Evolutionary conservation across 2,888 invertebrate species (phyloP).

Genomic region (Drosophila nr. fundita): DNA sequence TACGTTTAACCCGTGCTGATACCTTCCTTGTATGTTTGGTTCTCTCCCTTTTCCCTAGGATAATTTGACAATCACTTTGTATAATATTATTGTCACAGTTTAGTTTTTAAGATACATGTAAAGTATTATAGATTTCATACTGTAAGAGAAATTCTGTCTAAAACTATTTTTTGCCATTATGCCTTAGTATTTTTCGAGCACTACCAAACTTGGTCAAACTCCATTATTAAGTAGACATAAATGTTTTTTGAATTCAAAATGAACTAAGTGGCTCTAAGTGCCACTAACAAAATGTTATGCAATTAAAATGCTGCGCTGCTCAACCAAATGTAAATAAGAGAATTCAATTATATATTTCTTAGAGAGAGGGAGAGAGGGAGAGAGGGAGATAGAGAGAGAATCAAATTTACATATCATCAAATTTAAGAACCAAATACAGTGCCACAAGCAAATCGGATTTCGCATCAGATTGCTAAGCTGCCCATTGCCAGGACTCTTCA

Average conservation of each 20-base stretch:
- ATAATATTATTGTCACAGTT: background rate
- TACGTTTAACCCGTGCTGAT: background rate
- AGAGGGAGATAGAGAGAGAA: conserved; percentile 5
- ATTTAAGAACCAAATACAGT: conserved; percentile 34
- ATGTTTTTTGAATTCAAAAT: background rate
- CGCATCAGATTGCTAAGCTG: conserved; percentile 7
- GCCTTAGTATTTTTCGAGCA: too few relatives aligned
- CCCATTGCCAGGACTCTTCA: conserved; percentile 28
- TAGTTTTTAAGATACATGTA: too few relatives aligned
- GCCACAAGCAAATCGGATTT: conserved; percentile 43
- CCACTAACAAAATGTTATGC: background rate
- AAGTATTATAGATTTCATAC: too few relatives aligned
- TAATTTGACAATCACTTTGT: background rate
- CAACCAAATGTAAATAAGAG: conserved; percentile 32
- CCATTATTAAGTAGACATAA: background rate
- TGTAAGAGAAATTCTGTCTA: too few relatives aligned
- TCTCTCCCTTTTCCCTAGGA: too few relatives aligned
- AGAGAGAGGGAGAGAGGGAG: background rate
- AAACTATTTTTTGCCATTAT: too few relatives aligned
- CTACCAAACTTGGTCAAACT: background rate
- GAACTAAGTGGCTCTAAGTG: conserved; percentile 6
- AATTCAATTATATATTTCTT: conserved; percentile 44
- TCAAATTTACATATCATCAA: conserved; percentile 54
- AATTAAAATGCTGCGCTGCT: conserved; percentile 44
- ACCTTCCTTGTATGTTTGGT: background rate